phyloP scores from a whole-genome alignment of 1,140 invertebrate species.

The Drosophila kepulauana region DNA sequence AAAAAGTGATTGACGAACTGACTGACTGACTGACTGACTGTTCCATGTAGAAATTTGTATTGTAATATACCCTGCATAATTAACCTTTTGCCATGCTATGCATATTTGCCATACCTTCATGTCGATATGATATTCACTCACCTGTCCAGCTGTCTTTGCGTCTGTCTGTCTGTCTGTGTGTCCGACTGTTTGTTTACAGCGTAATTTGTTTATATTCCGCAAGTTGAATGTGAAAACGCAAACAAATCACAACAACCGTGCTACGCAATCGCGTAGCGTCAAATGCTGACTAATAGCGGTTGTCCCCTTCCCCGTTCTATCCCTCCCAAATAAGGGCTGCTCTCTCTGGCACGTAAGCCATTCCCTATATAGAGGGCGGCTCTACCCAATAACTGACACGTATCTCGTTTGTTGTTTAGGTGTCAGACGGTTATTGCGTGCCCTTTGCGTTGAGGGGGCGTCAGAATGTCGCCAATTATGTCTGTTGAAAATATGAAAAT shows the following conservation, averaged over 20 bases:
- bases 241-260: conserved; percentile 67
- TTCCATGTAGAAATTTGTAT: conserved; percentile 48
- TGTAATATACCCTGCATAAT: conserved; percentile 69
- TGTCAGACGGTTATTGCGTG: conserved; percentile 15
- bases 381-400: conserved; percentile 44
- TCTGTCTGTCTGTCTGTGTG: conserved; percentile 11
- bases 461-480: conserved; percentile 25
- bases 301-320: neutral
- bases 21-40: conserved; percentile 63
- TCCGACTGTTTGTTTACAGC: conserved; percentile 64
- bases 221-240: conserved; percentile 74
- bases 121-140: neutral
- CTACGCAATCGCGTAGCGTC: conserved; percentile 64
- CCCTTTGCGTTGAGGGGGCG: conserved; percentile 8
- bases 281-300: conserved; percentile 50
- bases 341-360: conserved; percentile 57
- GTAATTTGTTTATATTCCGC: conserved; percentile 69
- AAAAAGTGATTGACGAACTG: conserved; percentile 66
- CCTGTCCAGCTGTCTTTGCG: conserved; percentile 6
- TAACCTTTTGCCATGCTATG: conserved; percentile 65
- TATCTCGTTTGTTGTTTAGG: conserved; percentile 32
- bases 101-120: conserved; percentile 53
- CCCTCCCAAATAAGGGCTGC: conserved; percentile 33
- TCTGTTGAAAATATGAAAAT: conserved; percentile 46
- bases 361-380: conserved; percentile 27